A percentile compares a stretch with the other conserved stretches of the same genome.
Evolutionary conservation across 1,140 invertebrate genomes (phyloP).

Genomic region (Leptinotarsa lineolata): DNA sequence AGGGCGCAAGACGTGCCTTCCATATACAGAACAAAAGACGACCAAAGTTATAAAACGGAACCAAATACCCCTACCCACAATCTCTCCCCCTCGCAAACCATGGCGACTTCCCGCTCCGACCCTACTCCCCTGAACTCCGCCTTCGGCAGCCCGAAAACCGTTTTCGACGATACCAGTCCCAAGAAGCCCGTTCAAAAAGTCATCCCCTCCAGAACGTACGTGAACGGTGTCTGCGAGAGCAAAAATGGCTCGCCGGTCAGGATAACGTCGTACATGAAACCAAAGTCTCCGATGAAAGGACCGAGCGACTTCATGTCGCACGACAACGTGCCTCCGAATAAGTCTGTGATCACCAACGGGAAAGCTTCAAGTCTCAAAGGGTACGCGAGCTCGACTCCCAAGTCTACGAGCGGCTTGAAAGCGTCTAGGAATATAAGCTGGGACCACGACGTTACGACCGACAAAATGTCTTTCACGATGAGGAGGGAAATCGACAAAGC

Average conservation of each 20-base stretch:
- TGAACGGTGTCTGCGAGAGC: conserved; percentile 31
- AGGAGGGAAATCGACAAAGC: conserved; percentile 87
- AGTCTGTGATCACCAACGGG: conserved; percentile 39
- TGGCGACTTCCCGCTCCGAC: conserved; percentile 55
- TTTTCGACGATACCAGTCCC: conserved; percentile 52
- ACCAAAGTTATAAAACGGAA: conserved; percentile 55
- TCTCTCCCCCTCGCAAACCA: conserved; percentile 39
- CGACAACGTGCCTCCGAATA: conserved; percentile 56
- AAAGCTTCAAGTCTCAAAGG: conserved; percentile 56
- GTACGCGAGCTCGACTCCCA: conserved; percentile 39
- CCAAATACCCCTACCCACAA: conserved; percentile 56
- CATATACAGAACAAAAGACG: conserved; percentile 69
- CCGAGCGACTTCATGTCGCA: conserved; percentile 57
- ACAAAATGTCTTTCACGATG: conserved; percentile 90
- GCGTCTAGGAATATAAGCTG: conserved; percentile 64
- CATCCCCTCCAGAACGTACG: conserved; percentile 59
- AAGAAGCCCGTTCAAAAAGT: conserved; percentile 66
- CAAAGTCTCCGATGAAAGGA: conserved; percentile 70
- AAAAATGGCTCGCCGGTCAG: conserved; percentile 26
- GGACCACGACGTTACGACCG: conserved; percentile 70
- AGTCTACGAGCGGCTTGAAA: conserved; percentile 58
- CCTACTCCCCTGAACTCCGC: conserved; percentile 54
- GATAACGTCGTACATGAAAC: conserved; percentile 67
- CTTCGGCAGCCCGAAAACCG: conserved; percentile 50
- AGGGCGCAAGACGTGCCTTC: conserved; percentile 72